These are phyloP conservation scores for Zoanthus solanderi DNA, from an alignment of 92 coral and sea anemone genomes.

Conservation along the genomic window DNA sequence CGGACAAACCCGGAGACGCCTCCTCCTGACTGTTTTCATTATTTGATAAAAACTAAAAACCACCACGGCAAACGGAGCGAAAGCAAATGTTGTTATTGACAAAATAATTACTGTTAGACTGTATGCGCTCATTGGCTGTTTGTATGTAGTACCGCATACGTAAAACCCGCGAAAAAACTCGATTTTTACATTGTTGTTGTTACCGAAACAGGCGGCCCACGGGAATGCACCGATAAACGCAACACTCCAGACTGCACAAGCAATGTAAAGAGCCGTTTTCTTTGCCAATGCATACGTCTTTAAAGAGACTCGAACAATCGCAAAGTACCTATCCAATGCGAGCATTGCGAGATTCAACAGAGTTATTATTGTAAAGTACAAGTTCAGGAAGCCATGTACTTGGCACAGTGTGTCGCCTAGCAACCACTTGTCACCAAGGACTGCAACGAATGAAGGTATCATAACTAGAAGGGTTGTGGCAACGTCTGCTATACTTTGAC, in stretches of 20 bases:
- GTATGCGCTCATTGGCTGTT: constrained; percentile 52
- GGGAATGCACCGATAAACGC: constrained; percentile 72
- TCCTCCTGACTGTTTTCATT: constrained; percentile 48
- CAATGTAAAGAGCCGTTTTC: constrained; percentile 50
- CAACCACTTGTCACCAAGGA: constrained; percentile 72
- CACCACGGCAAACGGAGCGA: constrained; percentile 63
- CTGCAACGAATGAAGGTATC: constrained; percentile 72
- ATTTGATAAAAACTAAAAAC: constrained; percentile 72
- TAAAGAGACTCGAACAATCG: constrained; percentile 60
- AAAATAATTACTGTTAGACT: constrained; percentile 41
- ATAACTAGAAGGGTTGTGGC: constrained; percentile 75
- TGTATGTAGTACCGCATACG: constrained; percentile 69
- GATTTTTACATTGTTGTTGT: constrained; percentile 39
- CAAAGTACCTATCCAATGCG: constrained; percentile 78
- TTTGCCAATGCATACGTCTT: constrained; percentile 22
- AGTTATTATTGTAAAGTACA: constrained; percentile 81
- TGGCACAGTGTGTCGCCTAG: constrained; percentile 62
- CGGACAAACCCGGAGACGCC: constrained; percentile 64
- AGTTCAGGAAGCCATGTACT: constrained; percentile 71
- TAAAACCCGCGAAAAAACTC: constrained; percentile 76
- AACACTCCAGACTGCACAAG: constrained; percentile 57
- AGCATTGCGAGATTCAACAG: constrained; percentile 67
- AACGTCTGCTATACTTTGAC: constrained; percentile 78
- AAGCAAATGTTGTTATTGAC: constrained; percentile 39
- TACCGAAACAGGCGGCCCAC: constrained; percentile 66